Evolutionary conservation across 2,888 invertebrate genomes (phyloP).

Genomic region (Phyto melanocephala): DNA sequence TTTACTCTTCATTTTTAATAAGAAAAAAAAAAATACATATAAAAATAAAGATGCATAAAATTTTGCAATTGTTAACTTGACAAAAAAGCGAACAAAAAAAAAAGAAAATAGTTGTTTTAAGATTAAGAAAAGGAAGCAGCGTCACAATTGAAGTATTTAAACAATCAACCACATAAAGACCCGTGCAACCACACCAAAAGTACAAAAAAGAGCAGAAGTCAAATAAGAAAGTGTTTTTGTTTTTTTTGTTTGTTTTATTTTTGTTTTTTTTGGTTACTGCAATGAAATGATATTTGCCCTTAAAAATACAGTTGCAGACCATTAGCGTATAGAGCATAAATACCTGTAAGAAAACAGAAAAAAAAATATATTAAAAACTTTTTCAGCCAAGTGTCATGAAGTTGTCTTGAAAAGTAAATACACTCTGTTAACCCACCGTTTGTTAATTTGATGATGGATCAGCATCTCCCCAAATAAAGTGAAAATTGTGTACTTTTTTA

Average conservation of each 20-base stretch:
- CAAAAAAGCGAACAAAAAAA: constrained; percentile 1
- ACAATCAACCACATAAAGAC: constrained; percentile 46
- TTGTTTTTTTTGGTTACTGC: not conserved
- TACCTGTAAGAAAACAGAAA: not conserved
- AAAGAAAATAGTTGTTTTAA: constrained; percentile 21
- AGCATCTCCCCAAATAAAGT: constrained; percentile 46
- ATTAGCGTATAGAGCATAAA: not conserved
- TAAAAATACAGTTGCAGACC: constrained; percentile 13
- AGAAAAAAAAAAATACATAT: not conserved
- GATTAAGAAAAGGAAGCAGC: constrained; percentile 53
- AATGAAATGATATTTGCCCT: constrained; percentile 57
- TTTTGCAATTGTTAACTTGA: constrained; percentile 62
- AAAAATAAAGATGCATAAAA: constrained; percentile 55
- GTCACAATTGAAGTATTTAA: constrained; percentile 43
- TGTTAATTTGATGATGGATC: constrained; percentile 41
- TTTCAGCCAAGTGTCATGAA: constrained; percentile 55
- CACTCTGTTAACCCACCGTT: not conserved
- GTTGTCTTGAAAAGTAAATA: constrained; percentile 15
- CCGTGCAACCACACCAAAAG: constrained; percentile 12
- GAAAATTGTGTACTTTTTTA: constrained; percentile 48
- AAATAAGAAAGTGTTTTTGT: constrained; percentile 59
- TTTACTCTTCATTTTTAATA: constrained; percentile 16
- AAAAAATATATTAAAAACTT: constrained; percentile 24
- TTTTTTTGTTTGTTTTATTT: not conserved
- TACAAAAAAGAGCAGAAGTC: constrained; percentile 56